A percentile compares a stretch with the other conserved stretches of the same genome.
Conservation (phyloP, 2,113 vertebrate species). For the Leucoraja erinaceus region DNA sequence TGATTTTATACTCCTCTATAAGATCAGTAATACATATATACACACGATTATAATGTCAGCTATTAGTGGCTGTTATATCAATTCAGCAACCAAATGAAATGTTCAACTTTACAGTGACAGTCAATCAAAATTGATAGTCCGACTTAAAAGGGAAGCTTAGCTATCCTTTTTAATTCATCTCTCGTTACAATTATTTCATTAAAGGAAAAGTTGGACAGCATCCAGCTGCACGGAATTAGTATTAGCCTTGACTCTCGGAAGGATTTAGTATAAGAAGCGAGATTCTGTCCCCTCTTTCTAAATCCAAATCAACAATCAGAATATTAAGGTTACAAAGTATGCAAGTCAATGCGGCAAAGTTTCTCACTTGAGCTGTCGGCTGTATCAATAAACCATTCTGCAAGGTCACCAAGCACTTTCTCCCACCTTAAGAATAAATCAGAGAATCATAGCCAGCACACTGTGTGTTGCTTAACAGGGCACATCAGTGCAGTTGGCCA, state of each 20-base stretch:
- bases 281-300: neutral
- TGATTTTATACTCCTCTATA: too few relatives aligned
- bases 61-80: neutral
- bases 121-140: neutral
- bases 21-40: neutral
- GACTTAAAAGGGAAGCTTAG: neutral
- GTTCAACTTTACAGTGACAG: neutral
- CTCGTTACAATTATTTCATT: neutral
- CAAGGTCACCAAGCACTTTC: neutral
- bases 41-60: neutral
- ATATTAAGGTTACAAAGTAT: too few relatives aligned
- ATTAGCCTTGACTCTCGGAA: neutral
- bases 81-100: neutral
- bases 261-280: too few relatives aligned
- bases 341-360: neutral
- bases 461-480: neutral
- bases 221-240: neutral
- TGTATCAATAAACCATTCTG: constrained; percentile 3
- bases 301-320: neutral
- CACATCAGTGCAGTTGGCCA: neutral
- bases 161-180: neutral
- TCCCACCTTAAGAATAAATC: neutral
- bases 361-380: neutral
- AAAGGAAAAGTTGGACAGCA: neutral
- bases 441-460: neutral